Evolutionary conservation across 2,113 vertebrate species (phyloP), one percentile per base, ranked within the genome.

Genomic region (Camarhynchus parvulus): DNA sequence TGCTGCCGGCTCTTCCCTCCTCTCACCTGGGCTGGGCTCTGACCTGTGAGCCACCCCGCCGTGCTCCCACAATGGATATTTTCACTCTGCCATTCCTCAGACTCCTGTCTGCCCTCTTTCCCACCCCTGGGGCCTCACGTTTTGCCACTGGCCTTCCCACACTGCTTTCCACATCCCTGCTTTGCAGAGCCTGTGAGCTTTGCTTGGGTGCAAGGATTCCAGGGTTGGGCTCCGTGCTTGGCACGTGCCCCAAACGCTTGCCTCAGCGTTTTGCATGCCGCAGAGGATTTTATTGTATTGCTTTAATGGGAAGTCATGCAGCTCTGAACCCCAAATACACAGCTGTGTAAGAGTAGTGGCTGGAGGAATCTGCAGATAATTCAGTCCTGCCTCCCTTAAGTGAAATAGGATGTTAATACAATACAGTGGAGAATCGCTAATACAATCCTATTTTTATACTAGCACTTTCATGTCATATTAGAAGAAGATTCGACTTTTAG

Each of bases 401-500:
- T 77, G 96, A 91, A 96, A 96, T 84, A 94, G 74, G 79, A 94
- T 96, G 96, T 96, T 97, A 97, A 96, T 95, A 97, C 93, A 97
- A 95, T 95, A 97, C 92, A 95, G 94, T 53, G 49, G 66, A 94
- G 96, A 97, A 81, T 94, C 95, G 64, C 94, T 96, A 97, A 97
- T 87, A 96, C 87, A 95, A 91, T 93, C 88, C 96, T 97, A 83
- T 96, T 94, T 97, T 97, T 97, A 93, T 92, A 94, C 89, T 59
- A 76, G 89, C 73, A 96, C 74, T 83, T 90, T 81, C 92, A 81
- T 97, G 93, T 95, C 91, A 96, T 94, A 94, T 89, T 97, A 97
- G 95, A 96, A 95, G 93, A 94, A 97, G 79, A 95, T 97, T 98
- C 94, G 90, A 97, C 93, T 97, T 97, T 97, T 96, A 98, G 92